Evolutionary conservation across 2,888 invertebrate genomes (phyloP), one percentile per base, ranked within the genome.

Genomic region (Athalia circularis): DNA sequence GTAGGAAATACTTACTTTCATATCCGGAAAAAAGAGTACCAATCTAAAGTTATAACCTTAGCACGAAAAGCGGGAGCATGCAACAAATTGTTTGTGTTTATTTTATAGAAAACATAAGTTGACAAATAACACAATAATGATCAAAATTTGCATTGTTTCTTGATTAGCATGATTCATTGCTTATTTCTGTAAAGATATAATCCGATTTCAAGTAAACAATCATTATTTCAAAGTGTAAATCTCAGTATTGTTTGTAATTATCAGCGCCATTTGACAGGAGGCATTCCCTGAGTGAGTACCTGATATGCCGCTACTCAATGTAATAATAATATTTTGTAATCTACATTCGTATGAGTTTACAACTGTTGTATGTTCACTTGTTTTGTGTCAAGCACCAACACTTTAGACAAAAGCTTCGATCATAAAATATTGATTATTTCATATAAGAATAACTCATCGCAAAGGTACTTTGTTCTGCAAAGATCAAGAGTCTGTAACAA

Each of bases 221-320:
- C 88, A 89, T 88, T 86, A 88, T 89, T 89, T 88, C 88, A 89
- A 89, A 88, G 88, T 89, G 87, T 89, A 89, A 89, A 89, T 88
- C 88, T 88, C 88, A 88, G 89, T 88, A 89, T 89, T 89, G 88
- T 89, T 89, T 89, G 86, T 88, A 89, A 88, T 89, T 89, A 88
- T 89, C 89, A 89, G 89, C 89, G 88, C 89, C 89, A 88, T 89
- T 89, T 88, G 89, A 89, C 89, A 89, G 89, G 89, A 89, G 88
- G 87, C 87, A 88, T 89, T 89, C 88, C 88, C 88, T 89, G 88
- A 89, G 89, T 89, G 88, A 89, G 89, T 89, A 89, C 88, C 88
- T 88, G 88, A 88, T 87, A 89, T 88, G 89, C 88, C 88, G 89
- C 88, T 88, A 89, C 87, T 89, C 88, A 88, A 87, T 88, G 88